A percentile compares a stretch with the other conserved stretches of the same genome.
phyloP scores from a whole-genome alignment of 2,797 vertebrate genomes.

The Danionella dracula region DNA sequence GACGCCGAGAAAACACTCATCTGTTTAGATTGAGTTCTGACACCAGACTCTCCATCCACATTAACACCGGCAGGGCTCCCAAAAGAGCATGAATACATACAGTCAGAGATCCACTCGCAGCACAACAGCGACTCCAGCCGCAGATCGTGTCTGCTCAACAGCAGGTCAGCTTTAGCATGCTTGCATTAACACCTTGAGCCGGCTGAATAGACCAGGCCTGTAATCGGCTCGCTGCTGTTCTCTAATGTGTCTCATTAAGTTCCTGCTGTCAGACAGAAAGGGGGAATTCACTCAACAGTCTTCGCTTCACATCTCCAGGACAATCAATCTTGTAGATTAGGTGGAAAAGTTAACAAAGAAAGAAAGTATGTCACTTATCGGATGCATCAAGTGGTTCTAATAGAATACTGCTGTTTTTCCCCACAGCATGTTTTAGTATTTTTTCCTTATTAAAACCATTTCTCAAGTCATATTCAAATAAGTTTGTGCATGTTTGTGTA shows the following conservation, averaged over 20 bases:
- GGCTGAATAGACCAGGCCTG: background rate
- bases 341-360: background rate
- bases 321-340: conserved; percentile 1
- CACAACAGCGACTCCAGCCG: background rate
- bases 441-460: too few relatives aligned
- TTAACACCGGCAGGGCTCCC: conserved; percentile 17
- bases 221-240: conserved; percentile 22
- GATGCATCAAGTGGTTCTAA: too few relatives aligned
- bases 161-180: background rate
- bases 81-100: background rate
- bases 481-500: too few relatives aligned
- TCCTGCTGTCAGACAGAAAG: conserved; percentile 26
- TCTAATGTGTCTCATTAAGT: conserved; percentile 35
- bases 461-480: too few relatives aligned
- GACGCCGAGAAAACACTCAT: conserved; percentile 21
- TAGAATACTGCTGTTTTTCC: too few relatives aligned
- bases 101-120: background rate
- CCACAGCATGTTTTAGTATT: too few relatives aligned
- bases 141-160: background rate
- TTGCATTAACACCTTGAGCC: conserved; percentile 27
- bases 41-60: conserved; percentile 18
- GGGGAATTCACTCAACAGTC: conserved; percentile 21
- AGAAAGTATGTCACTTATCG: too few relatives aligned
- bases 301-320: background rate
- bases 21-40: conserved; percentile 32